Evolutionary conservation across 2,797 vertebrate genomes (phyloP).

Genomic region (Aviceda cuculoides): DNA sequence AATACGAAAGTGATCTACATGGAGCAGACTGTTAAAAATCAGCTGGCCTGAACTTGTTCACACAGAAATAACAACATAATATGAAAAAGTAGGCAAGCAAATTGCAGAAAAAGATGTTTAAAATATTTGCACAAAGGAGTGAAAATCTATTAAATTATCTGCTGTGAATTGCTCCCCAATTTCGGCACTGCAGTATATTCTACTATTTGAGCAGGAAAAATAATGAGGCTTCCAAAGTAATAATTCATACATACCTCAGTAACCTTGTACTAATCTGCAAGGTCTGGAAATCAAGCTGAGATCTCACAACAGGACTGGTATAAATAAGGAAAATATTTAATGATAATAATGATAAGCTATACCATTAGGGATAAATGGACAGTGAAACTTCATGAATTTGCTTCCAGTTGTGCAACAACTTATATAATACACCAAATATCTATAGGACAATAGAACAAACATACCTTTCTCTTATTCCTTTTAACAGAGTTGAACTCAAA

Average conservation of each 20-base stretch:
- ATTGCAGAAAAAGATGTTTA: neutral
- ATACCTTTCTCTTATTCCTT: neutral
- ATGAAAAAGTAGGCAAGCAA: neutral
- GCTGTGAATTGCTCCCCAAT: neutral
- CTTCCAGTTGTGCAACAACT: neutral
- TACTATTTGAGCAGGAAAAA: slow-evolving; percentile 57
- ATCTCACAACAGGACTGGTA: slow-evolving; percentile 1
- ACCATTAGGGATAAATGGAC: neutral
- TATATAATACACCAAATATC: neutral
- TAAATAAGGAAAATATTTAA: slow-evolving; percentile 13
- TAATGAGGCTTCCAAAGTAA: slow-evolving; percentile 60
- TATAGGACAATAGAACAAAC: neutral
- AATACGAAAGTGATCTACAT: neutral
- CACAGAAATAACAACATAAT: neutral
- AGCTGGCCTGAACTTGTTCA: slow-evolving; percentile 14
- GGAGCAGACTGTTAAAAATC: slow-evolving; percentile 30
- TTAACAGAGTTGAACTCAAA: neutral
- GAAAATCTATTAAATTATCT: neutral
- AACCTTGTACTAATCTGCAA: slow-evolving; percentile 57
- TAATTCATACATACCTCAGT: slow-evolving; percentile 62
- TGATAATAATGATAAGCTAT: neutral
- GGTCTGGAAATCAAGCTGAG: slow-evolving; percentile 60
- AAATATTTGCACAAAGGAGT: neutral
- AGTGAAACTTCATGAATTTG: neutral
- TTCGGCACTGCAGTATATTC: slow-evolving; percentile 11